Conservation (phyloP, 1,140 invertebrate species). For the Melipona quadrifasciata region DNA sequence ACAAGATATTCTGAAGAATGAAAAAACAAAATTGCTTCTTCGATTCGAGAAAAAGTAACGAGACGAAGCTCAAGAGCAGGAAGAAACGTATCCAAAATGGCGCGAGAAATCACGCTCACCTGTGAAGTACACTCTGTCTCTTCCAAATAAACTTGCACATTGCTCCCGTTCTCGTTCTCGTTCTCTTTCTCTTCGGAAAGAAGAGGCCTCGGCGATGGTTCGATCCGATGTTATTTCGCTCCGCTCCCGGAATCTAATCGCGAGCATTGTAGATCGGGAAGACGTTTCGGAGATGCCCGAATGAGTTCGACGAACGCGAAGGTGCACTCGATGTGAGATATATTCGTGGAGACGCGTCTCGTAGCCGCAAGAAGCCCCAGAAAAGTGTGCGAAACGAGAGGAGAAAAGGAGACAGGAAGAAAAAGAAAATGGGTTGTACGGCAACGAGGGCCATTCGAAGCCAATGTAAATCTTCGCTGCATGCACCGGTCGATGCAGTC, state of each 20-base stretch:
- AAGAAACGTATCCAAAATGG: too few relatives aligned
- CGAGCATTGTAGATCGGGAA: constrained; percentile 1
- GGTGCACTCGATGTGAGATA: too few relatives aligned
- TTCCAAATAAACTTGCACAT: constrained; percentile 1
- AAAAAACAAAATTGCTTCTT: background rate
- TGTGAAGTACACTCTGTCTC: background rate
- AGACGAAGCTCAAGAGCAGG: background rate
- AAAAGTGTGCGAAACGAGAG: constrained; percentile 3
- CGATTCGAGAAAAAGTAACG: background rate
- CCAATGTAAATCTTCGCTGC: constrained; percentile 47
- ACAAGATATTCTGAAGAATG: too few relatives aligned
- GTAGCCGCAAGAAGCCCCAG: constrained; percentile 4
- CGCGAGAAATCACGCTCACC: constrained; percentile 12
- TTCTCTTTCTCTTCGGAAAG: background rate
- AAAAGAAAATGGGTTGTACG: background rate
- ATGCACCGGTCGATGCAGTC: constrained; percentile 13
- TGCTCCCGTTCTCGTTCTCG: background rate
- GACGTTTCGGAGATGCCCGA: background rate
- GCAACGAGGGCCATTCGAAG: constrained; percentile 13
- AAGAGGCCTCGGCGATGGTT: constrained; percentile 14
- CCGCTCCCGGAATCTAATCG: constrained; percentile 23
- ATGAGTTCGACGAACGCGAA: background rate
- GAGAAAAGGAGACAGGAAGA: background rate
- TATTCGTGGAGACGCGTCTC: background rate
- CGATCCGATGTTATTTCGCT: constrained; percentile 8